Evolutionary conservation across 2,797 vertebrate genomes (phyloP), one percentile per base, ranked within the genome.

Genomic region (Gymnocypris eckloni): DNA sequence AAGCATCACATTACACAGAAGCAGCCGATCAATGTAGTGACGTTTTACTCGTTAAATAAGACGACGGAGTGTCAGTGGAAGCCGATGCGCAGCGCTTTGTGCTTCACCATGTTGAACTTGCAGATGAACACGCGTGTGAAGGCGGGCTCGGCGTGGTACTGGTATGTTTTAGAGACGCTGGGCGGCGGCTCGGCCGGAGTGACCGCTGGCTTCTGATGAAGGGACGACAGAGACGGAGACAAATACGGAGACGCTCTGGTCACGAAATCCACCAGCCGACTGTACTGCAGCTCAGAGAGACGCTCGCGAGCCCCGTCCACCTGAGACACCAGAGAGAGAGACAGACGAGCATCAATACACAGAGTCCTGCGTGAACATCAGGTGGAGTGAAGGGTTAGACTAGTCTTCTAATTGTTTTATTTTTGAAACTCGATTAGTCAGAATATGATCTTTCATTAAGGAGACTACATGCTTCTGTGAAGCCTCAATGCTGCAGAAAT

Each of bases 221-320:
- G 87, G 0, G 93, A 86, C n/a, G 91, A 71, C 0, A 90, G 1
- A 43, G 95, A 93, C 13, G 96, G 95, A 15, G 94, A 48, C 1
- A 99, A 92, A 88, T 97, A 97, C 13, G 94, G 94, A 0, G 97
- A 97, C 0, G 96, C 94, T 79, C 95, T 96, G 0, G 91, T 95
- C 88, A 99, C 92, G n/a, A 97, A 99, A 87, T 99, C 98, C 92
- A 99, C 94, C 8, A 99, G 95, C 16, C 98, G 95, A 76, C 90
- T 96, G 89, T 99, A 99, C 87, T 99, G 98, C 84, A 98, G 97
- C 83, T 99, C 98, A 0, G 98, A 98, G 10, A 99, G 94, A 15
- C 97, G 96, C 91, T 99, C 98, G 1, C 28, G 77, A 6, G 50
- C 5, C 8, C 81, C 73, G 43, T 84, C 50, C 0, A 18, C 72